Evolutionary conservation across 2,888 invertebrate species (phyloP).

Genomic region (Melanophora roralis): DNA sequence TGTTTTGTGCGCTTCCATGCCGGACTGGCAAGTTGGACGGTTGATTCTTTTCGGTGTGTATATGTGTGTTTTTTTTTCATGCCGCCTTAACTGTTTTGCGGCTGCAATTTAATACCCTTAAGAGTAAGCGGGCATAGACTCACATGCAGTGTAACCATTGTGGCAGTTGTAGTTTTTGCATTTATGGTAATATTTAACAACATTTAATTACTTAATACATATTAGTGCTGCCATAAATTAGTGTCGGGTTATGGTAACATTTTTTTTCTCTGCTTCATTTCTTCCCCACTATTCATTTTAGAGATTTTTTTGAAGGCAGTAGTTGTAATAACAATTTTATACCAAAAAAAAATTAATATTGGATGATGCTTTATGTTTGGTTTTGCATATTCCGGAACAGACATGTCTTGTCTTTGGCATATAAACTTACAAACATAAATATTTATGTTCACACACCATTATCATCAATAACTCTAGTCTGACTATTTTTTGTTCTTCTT

Average conservation of each 20-base stretch:
- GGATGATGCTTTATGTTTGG: background rate
- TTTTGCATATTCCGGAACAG: background rate
- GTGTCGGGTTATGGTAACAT: slow-evolving; percentile 54
- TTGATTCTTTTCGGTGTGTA: slow-evolving; percentile 1
- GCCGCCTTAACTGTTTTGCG: slow-evolving; percentile 36
- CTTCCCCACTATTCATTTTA: background rate
- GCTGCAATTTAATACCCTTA: slow-evolving; percentile 52
- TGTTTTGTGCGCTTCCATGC: background rate
- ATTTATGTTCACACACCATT: slow-evolving; percentile 39
- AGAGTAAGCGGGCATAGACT: slow-evolving; percentile 15
- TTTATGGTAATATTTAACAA: slow-evolving; percentile 62
- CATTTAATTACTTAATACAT: slow-evolving; percentile 64
- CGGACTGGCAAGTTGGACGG: background rate
- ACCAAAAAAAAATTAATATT: background rate
- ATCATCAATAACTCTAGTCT: background rate
- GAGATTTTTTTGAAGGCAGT: background rate
- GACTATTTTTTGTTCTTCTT: background rate
- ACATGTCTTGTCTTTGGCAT: background rate
- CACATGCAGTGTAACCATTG: background rate
- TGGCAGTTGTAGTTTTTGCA: slow-evolving; percentile 46
- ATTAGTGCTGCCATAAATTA: slow-evolving; percentile 53
- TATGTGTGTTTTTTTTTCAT: slow-evolving; percentile 9
- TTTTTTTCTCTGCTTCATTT: background rate
- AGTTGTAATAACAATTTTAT: slow-evolving; percentile 19
- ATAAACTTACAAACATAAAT: background rate